Evolutionary conservation across 2,888 invertebrate species (phyloP).

Genomic region (Tetrapedia diversipes): DNA sequence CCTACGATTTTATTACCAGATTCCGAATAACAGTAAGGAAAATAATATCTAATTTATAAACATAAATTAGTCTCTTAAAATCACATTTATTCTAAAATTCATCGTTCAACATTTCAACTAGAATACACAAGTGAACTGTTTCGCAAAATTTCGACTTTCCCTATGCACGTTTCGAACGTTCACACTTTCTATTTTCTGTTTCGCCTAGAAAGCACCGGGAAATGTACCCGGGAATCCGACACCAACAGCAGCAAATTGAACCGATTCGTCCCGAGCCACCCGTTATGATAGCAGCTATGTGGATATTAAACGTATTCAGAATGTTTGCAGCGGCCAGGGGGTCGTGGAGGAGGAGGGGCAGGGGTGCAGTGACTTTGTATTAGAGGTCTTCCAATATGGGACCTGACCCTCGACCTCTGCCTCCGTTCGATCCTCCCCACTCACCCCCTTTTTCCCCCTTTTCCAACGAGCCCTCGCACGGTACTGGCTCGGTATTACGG

Average conservation of each 20-base stretch:
- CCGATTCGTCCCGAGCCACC: slow-evolving; percentile 32
- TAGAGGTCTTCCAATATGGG: slow-evolving; percentile 72
- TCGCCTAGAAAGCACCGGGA: too few relatives aligned
- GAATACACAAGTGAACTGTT: too few relatives aligned
- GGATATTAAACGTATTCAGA: slow-evolving; percentile 73
- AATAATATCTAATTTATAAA: too few relatives aligned
- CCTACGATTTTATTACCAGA: too few relatives aligned
- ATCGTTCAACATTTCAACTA: too few relatives aligned
- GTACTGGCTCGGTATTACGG: slow-evolving; percentile 59
- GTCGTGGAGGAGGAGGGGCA: slow-evolving; percentile 34
- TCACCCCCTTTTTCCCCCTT: slow-evolving; percentile 16
- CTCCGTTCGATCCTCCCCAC: slow-evolving; percentile 4
- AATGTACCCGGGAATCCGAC: background rate
- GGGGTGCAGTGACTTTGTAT: slow-evolving; percentile 61
- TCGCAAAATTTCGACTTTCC: too few relatives aligned
- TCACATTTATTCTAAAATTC: too few relatives aligned
- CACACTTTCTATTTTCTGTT: background rate
- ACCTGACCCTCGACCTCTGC: slow-evolving; percentile 38
- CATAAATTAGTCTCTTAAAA: too few relatives aligned
- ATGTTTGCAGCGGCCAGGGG: slow-evolving; percentile 64
- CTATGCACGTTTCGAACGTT: background rate
- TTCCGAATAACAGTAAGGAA: too few relatives aligned
- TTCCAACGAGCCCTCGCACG: slow-evolving; percentile 38
- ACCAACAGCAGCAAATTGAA: slow-evolving; percentile 2
- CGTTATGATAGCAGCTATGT: slow-evolving; percentile 62